These are phyloP conservation scores for Gymnocypris eckloni DNA, from an alignment of 2,797 vertebrate genomes.

Conservation along the genomic window DNA sequence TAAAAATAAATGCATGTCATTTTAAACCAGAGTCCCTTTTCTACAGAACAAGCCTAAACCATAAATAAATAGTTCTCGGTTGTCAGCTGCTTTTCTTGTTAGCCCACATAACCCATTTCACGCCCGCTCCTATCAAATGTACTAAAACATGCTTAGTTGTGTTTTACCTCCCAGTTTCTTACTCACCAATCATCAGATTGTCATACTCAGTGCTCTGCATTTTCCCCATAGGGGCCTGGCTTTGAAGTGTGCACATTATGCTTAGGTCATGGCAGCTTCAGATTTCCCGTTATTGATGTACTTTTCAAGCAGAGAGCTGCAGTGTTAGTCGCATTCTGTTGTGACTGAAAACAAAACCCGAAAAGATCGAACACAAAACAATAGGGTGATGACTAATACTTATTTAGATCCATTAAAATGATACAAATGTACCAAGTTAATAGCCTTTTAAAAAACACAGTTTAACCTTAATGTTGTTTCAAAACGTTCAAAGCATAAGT, in stretches of 20 bases:
- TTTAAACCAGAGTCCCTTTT: not conserved
- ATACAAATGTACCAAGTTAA: slow-evolving; percentile 13
- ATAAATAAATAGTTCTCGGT: slow-evolving; percentile 16
- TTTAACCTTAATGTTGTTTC: not conserved
- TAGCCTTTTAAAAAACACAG: not conserved
- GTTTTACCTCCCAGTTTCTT: not conserved
- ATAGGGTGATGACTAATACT: slow-evolving; percentile 18
- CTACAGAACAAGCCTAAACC: slow-evolving; percentile 7
- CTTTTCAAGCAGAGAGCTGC: slow-evolving; percentile 15
- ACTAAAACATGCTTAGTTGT: slow-evolving; percentile 28
- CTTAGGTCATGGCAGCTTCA: slow-evolving; percentile 41
- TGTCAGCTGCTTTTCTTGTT: slow-evolving; percentile 22
- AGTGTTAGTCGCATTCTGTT: slow-evolving; percentile 22
- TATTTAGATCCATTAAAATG: slow-evolving; percentile 1
- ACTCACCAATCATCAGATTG: slow-evolving; percentile 26
- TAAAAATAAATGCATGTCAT: not conserved
- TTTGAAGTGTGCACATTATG: slow-evolving; percentile 18
- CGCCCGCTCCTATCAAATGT: slow-evolving; percentile 13
- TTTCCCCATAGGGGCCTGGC: slow-evolving; percentile 37
- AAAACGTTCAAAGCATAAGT: not conserved
- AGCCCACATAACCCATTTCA: slow-evolving; percentile 12
- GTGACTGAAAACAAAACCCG: slow-evolving; percentile 35
- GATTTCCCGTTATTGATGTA: slow-evolving; percentile 24
- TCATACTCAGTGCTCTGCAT: slow-evolving; percentile 36
- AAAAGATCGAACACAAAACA: not conserved